phyloP scores from a whole-genome alignment of 2,888 invertebrate genomes.

The Scrobipalpa costella region DNA sequence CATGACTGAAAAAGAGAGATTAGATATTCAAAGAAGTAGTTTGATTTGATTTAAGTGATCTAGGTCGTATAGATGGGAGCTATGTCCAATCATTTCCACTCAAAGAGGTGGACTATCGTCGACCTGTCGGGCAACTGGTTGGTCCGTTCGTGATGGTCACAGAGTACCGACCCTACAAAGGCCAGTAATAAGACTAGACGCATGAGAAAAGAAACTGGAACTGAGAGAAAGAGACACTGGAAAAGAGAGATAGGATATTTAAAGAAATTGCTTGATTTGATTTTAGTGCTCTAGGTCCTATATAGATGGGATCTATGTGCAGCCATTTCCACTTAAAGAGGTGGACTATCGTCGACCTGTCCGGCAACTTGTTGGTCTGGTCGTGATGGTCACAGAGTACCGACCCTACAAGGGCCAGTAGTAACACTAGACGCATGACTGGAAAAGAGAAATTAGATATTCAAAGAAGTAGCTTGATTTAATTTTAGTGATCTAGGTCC shows the following conservation, averaged over 20 bases:
- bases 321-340: constrained; percentile 91
- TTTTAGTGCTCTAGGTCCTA: too few species aligned
- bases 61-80: too few species aligned
- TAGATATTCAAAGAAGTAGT: not conserved
- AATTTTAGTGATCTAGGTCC: too few species aligned
- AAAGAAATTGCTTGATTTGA: too few species aligned
- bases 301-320: too few species aligned
- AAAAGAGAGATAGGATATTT: not conserved
- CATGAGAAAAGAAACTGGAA: too few species aligned
- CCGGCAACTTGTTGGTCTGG: constrained; percentile 70
- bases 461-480: not conserved
- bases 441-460: not conserved
- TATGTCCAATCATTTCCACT: constrained; percentile 91
- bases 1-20: constrained; percentile 26
- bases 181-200: constrained; percentile 26
- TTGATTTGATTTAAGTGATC: too few species aligned
- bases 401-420: constrained; percentile 29
- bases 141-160: constrained; percentile 47
- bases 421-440: constrained; percentile 28
- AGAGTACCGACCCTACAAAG: constrained; percentile 29
- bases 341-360: constrained; percentile 85
- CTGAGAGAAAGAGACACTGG: too few species aligned
- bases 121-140: constrained; percentile 78
- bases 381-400: constrained; percentile 38
- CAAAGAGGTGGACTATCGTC: constrained; percentile 88